These are phyloP conservation scores for Tanypteryx hageni DNA, from an alignment of 2,888 invertebrate species.

Conservation along the genomic window DNA sequence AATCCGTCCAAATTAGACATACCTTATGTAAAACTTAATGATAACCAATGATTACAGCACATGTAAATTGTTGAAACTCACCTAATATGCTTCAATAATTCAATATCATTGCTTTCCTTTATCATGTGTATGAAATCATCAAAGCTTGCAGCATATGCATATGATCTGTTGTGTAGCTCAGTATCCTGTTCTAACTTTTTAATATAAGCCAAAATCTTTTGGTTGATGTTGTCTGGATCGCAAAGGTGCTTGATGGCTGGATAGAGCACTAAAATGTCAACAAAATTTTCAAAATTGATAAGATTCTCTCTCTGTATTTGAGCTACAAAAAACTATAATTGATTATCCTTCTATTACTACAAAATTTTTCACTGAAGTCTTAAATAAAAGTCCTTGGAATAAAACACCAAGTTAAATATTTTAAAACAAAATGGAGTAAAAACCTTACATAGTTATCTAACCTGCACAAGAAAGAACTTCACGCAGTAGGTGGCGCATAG, in stretches of 20 bases:
- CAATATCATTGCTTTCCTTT: slow-evolving; percentile 87
- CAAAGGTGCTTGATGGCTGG: slow-evolving; percentile 90
- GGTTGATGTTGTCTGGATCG: slow-evolving; percentile 94
- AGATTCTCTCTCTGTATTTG: not conserved
- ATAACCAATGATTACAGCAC: not conserved
- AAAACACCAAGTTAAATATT: not conserved
- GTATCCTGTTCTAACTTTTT: slow-evolving; percentile 67
- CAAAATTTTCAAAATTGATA: not conserved
- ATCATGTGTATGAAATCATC: slow-evolving; percentile 93
- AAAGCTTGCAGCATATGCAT: slow-evolving; percentile 92
- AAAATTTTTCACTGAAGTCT: not conserved
- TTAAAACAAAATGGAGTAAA: too few relatives aligned
- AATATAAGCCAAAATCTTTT: slow-evolving; percentile 89
- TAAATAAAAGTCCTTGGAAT: not conserved
- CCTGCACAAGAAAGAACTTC: slow-evolving; percentile 92
- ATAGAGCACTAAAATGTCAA: slow-evolving; percentile 81
- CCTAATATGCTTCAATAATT: slow-evolving; percentile 89
- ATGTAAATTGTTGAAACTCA: slow-evolving; percentile 72
- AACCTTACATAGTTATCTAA: slow-evolving; percentile 74
- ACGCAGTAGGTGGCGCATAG: slow-evolving; percentile 87
- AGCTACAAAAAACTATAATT: not conserved
- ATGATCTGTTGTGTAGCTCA: slow-evolving; percentile 87
- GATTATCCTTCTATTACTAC: not conserved
- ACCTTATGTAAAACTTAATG: not conserved
- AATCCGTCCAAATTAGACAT: too few relatives aligned